Conservation (phyloP, 2,888 invertebrate genomes). For the Pollenia amentaria region DNA sequence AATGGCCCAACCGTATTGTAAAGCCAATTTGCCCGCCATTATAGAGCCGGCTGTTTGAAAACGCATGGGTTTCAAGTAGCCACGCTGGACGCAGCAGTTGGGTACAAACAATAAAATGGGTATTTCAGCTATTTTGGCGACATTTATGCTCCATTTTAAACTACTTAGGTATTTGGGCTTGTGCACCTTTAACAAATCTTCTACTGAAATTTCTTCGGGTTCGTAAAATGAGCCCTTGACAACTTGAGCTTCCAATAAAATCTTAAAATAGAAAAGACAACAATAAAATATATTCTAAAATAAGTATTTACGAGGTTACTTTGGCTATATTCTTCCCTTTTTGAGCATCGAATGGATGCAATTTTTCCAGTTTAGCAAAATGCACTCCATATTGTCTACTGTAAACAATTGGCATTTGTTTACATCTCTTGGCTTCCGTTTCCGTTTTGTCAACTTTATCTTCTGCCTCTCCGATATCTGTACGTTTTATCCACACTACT, state of each 20-base stretch:
- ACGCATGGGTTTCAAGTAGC: slow-evolving; percentile 92
- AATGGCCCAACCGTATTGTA: slow-evolving; percentile 94
- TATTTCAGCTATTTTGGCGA: slow-evolving; percentile 92
- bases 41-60: slow-evolving; percentile 92
- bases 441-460: slow-evolving; percentile 41
- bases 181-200: slow-evolving; percentile 91
- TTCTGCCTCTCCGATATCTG: slow-evolving; percentile 34
- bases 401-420: slow-evolving; percentile 90
- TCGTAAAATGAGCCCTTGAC: slow-evolving; percentile 87
- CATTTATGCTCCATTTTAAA: slow-evolving; percentile 92
- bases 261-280: slow-evolving; percentile 81
- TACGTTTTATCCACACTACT: slow-evolving; percentile 76
- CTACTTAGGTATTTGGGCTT: slow-evolving; percentile 90
- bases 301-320: slow-evolving; percentile 83
- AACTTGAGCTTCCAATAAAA: slow-evolving; percentile 87
- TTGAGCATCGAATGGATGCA: slow-evolving; percentile 94
- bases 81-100: slow-evolving; percentile 90
- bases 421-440: slow-evolving; percentile 28
- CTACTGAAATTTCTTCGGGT: slow-evolving; percentile 89
- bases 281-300: not conserved
- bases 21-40: slow-evolving; percentile 92
- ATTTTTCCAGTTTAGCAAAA: slow-evolving; percentile 92
- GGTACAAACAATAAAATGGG: slow-evolving; percentile 90
- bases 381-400: slow-evolving; percentile 91
- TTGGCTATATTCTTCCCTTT: slow-evolving; percentile 93